A percentile compares a stretch with the other conserved stretches of the same genome.
phyloP scores from a whole-genome alignment of 2,888 invertebrate genomes.

The Tetranychus piercei region DNA sequence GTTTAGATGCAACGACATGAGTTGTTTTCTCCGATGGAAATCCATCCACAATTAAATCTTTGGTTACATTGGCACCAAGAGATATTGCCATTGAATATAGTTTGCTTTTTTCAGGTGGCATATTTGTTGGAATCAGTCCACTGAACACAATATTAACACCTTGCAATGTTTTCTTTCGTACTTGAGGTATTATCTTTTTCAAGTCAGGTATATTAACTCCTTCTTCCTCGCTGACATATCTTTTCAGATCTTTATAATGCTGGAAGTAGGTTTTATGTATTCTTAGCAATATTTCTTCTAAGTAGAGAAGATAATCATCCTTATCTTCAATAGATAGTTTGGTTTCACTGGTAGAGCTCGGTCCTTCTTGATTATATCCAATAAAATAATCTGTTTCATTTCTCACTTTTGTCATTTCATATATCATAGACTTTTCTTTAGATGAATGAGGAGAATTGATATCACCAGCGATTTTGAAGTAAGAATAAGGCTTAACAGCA shows the following conservation, averaged over 20 bases:
- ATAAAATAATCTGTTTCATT: no score
- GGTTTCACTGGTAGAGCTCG: neutral
- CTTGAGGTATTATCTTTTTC: conserved; percentile 56
- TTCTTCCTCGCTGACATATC: conserved; percentile 32
- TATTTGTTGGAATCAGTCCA: conserved; percentile 76
- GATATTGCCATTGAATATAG: conserved; percentile 67
- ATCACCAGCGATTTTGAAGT: conserved; percentile 61
- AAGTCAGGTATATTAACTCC: conserved; percentile 35
- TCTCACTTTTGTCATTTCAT: no score
- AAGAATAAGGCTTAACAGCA: conserved; percentile 78
- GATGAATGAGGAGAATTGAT: conserved; percentile 27
- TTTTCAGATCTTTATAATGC: conserved; percentile 42
- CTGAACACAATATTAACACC: conserved; percentile 72
- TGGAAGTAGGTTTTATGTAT: conserved; percentile 68
- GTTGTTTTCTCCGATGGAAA: conserved; percentile 44
- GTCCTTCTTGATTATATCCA: no score
- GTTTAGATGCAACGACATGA: conserved; percentile 76
- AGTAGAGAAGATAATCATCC: conserved; percentile 57
- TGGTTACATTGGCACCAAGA: conserved; percentile 50
- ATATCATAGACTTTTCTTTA: conserved; percentile 2
- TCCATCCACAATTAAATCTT: conserved; percentile 30
- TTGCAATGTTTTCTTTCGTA: conserved; percentile 57
- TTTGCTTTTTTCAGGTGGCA: conserved; percentile 58
- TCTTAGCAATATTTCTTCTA: conserved; percentile 64
- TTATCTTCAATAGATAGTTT: conserved; percentile 55